Conservation (phyloP, 2,888 invertebrate species). For the Spilarctia lutea region DNA sequence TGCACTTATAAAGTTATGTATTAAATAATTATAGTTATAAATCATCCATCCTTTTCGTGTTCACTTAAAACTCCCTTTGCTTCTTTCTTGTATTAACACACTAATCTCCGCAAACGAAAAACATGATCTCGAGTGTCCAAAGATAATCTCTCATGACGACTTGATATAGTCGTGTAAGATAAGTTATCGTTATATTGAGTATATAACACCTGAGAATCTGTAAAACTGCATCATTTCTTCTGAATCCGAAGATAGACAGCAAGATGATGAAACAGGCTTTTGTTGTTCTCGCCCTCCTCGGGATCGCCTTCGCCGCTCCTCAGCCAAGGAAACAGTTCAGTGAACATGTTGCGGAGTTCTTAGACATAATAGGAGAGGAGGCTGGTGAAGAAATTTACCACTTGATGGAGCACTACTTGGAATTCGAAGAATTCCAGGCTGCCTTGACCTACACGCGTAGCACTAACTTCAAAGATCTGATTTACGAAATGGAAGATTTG, state of each 20-base stretch:
- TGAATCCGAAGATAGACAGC: conserved; percentile 40
- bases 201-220: conserved; percentile 48
- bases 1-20: no score
- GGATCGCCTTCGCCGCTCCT: conserved; percentile 63
- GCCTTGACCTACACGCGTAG: conserved; percentile 62
- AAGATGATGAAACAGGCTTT: conserved; percentile 64
- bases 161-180: conserved; percentile 26
- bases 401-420: conserved; percentile 59
- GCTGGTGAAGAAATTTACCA: conserved; percentile 53
- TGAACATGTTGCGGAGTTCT: conserved; percentile 72
- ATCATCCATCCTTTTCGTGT: background rate
- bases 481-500: conserved; percentile 72
- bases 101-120: conserved; percentile 11
- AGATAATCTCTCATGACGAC: conserved; percentile 45
- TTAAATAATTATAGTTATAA: background rate
- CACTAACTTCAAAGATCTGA: conserved; percentile 64
- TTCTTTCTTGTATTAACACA: background rate
- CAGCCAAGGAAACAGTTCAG: conserved; percentile 72
- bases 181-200: conserved; percentile 39
- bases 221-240: conserved; percentile 28
- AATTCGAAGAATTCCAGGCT: conserved; percentile 66
- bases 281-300: conserved; percentile 58
- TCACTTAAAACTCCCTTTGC: background rate
- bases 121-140: conserved; percentile 21
- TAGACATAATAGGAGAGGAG: conserved; percentile 61